phyloP scores from a whole-genome alignment of 1,140 invertebrate genomes.

The Drosophila arawakana region DNA sequence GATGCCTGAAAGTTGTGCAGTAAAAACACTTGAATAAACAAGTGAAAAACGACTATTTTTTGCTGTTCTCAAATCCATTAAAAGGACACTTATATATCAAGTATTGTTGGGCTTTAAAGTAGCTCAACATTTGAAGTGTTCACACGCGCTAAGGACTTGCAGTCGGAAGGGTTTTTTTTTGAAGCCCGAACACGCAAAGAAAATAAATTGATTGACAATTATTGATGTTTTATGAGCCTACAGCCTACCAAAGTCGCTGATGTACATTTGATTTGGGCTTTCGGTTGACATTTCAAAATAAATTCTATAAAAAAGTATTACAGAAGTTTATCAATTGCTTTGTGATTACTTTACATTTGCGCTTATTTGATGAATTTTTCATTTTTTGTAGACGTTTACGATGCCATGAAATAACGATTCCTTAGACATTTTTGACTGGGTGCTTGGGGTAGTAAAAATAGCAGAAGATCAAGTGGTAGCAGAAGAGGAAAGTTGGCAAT shows the following conservation, averaged over 20 bases:
- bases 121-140: conserved; percentile 13
- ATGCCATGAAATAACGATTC: background rate
- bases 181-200: conserved; percentile 10
- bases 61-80: conserved; percentile 14
- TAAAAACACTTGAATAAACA: background rate
- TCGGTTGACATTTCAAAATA: conserved; percentile 26
- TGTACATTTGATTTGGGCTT: conserved; percentile 54
- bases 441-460: too few relatives aligned
- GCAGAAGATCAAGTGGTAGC: too few relatives aligned
- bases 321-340: conserved; percentile 22
- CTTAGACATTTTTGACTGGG: background rate
- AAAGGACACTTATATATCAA: conserved; percentile 5
- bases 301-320: conserved; percentile 4
- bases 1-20: background rate
- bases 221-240: conserved; percentile 67
- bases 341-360: conserved; percentile 22
- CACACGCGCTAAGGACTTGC: background rate
- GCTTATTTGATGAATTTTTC: conserved; percentile 22
- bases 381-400: background rate
- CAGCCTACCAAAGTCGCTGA: conserved; percentile 40
- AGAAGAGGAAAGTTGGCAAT: too few relatives aligned
- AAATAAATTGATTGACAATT: conserved; percentile 64
- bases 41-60: background rate
- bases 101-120: conserved; percentile 4
- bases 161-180: conserved; percentile 26